A percentile compares a stretch with the other conserved stretches of the same genome.
Evolutionary conservation across 1,140 invertebrate genomes (phyloP).

Genomic region (Pinna nobilis): DNA sequence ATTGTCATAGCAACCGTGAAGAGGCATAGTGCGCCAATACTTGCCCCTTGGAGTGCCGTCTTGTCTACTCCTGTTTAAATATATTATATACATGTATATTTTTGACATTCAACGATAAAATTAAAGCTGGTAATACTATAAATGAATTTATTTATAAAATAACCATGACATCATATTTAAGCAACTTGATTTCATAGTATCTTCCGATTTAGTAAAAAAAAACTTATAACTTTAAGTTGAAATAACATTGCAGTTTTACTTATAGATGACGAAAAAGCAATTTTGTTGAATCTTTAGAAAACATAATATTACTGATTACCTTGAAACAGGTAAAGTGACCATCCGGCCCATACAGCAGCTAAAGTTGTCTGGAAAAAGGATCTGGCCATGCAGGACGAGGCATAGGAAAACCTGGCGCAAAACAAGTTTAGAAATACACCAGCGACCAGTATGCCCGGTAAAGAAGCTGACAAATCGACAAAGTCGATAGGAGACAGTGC

Average conservation of each 20-base stretch:
- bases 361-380: conserved; percentile 43
- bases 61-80: conserved; percentile 31
- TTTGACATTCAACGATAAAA: no score
- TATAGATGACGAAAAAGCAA: no score
- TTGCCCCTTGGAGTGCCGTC: conserved; percentile 13
- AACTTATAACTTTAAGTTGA: neutral
- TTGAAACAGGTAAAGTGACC: conserved; percentile 47
- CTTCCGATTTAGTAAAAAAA: neutral
- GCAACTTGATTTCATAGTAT: neutral
- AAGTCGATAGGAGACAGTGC: conserved; percentile 50
- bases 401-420: conserved; percentile 54
- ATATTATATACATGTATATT: no score
- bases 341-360: conserved; percentile 51
- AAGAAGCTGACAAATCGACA: conserved; percentile 28
- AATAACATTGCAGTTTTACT: neutral
- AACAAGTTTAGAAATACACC: conserved; percentile 53
- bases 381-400: conserved; percentile 53
- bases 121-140: no score
- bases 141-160: conserved; percentile 4
- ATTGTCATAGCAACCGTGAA: conserved; percentile 50
- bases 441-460: conserved; percentile 56
- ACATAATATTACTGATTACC: conserved; percentile 39
- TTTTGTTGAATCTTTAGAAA: no score
- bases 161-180: neutral
- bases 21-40: conserved; percentile 51